Conservation (phyloP, 1,140 invertebrate genomes). For the Dryas iulia region DNA sequence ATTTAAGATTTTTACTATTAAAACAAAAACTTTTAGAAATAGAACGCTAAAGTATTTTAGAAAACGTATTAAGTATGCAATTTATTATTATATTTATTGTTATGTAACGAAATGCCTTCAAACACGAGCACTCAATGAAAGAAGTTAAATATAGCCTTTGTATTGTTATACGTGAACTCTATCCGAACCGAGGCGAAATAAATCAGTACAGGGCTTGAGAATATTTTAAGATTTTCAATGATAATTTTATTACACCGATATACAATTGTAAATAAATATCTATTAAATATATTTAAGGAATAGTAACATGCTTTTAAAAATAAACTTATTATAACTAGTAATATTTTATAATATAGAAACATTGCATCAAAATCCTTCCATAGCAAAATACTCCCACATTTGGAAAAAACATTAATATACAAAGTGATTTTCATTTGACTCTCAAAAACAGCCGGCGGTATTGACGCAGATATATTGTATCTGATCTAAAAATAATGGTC, state of each 20-base stretch:
- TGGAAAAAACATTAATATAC: background rate
- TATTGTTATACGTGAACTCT: background rate
- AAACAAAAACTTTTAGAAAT: too few relatives aligned
- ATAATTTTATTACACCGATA: background rate
- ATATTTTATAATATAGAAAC: background rate
- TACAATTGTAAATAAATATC: too few relatives aligned
- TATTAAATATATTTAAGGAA: too few relatives aligned
- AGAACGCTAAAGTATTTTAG: background rate
- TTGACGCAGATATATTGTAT: constrained; percentile 36
- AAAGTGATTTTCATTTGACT: background rate
- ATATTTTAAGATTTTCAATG: background rate
- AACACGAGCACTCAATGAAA: background rate
- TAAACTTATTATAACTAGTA: too few relatives aligned
- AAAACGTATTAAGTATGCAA: background rate
- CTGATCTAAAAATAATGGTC: constrained; percentile 69
- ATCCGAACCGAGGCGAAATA: background rate
- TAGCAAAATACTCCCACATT: background rate
- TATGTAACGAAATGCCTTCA: background rate
- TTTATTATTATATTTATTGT: background rate
- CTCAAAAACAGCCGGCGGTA: constrained; percentile 23
- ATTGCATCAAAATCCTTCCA: background rate
- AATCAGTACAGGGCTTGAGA: background rate
- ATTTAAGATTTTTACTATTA: too few relatives aligned
- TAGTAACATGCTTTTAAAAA: too few relatives aligned
- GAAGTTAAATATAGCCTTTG: background rate